Percentiles rank a stretch among this genome's conserved stretches.
phyloP scores from a whole-genome alignment of 2,797 vertebrate species.

The Sebastes iracundus region DNA sequence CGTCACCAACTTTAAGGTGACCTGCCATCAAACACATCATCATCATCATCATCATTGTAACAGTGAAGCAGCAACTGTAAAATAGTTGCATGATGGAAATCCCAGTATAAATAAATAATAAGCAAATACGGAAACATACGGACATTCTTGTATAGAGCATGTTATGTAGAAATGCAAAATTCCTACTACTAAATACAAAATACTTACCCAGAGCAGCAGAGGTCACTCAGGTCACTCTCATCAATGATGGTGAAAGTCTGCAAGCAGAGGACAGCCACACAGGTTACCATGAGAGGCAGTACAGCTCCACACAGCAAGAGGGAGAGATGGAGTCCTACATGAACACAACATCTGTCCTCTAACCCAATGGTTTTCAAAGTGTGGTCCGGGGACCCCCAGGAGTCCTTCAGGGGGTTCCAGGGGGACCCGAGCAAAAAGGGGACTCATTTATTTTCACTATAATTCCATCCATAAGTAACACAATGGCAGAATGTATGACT shows the following conservation, averaged over 20 bases:
- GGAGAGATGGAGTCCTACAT: neutral
- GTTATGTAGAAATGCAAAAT: neutral
- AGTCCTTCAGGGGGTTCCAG: no score
- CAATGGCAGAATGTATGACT: no score
- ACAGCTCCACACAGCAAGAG: neutral
- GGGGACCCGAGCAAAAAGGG: no score
- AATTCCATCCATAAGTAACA: no score
- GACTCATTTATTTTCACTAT: no score
- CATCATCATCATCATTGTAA: neutral
- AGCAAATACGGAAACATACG: neutral
- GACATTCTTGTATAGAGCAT: neutral
- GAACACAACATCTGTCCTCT: neutral
- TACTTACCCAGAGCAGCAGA: neutral
- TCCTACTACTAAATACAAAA: neutral
- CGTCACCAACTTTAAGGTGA: constrained; percentile 84
- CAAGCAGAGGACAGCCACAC: constrained; percentile 27
- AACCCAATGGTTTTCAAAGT: neutral
- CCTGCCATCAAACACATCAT: neutral
- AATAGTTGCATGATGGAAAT: neutral
- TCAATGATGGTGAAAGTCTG: constrained; percentile 73
- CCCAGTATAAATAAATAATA: neutral
- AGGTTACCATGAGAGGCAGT: constrained; percentile 22
- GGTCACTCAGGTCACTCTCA: neutral
- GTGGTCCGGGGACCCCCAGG: no score
- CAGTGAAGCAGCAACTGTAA: neutral